phyloP scores from a whole-genome alignment of 2,888 invertebrate genomes.

The Dasypogon diadema region DNA sequence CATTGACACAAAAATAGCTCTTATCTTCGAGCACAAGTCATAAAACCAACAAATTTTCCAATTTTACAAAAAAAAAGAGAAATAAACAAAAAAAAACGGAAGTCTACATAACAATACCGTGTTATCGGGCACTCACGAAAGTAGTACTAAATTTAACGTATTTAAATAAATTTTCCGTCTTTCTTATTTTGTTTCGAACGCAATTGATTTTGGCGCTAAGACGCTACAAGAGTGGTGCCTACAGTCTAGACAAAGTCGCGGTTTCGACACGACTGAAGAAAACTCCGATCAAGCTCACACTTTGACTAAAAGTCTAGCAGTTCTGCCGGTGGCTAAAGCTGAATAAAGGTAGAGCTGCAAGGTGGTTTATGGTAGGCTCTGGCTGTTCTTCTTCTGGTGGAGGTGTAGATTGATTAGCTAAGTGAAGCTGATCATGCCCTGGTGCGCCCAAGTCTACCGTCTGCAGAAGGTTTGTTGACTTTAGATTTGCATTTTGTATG shows the following conservation, averaged over 20 bases:
- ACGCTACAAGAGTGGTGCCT: neutral
- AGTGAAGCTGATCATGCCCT: neutral
- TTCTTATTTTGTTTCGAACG: neutral
- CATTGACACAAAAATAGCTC: constrained; percentile 28
- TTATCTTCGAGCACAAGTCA: neutral
- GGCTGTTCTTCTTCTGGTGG: neutral
- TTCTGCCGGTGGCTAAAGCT: neutral
- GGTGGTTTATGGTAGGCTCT: neutral
- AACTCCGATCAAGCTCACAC: neutral
- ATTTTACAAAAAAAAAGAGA: neutral
- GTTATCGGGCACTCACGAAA: no score
- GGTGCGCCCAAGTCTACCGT: constrained; percentile 5
- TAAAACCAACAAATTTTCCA: neutral
- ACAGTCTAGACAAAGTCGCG: constrained; percentile 21
- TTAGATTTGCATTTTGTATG: constrained; percentile 28
- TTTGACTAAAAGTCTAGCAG: neutral
- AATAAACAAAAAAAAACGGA: neutral
- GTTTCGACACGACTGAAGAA: constrained; percentile 44
- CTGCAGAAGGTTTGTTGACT: constrained; percentile 38
- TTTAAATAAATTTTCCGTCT: no score
- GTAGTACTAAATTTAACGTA: no score
- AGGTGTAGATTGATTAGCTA: constrained; percentile 7
- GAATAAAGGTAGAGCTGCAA: neutral
- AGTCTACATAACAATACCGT: no score
- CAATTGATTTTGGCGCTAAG: neutral